These are phyloP conservation scores for Zosterops japonicus DNA, from an alignment of 2,113 vertebrate genomes.

Conservation along the genomic window DNA sequence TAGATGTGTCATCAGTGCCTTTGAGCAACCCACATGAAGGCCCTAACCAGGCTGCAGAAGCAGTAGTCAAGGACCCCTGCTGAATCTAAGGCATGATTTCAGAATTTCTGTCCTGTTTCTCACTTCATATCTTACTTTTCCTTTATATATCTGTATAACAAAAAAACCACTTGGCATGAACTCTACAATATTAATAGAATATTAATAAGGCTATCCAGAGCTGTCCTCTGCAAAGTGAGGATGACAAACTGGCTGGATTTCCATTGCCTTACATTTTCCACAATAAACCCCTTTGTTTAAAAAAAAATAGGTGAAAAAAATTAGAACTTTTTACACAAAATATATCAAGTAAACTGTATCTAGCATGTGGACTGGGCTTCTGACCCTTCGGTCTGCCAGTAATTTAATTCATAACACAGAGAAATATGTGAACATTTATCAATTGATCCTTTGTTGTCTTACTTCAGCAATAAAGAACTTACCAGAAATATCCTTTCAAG, in stretches of 20 bases:
- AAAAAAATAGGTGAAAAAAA: background rate
- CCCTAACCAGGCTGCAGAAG: background rate
- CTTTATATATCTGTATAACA: background rate
- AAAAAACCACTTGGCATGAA: background rate
- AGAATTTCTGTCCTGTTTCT: background rate
- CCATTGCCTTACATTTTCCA: background rate
- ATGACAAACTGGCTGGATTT: background rate
- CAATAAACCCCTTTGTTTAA: background rate
- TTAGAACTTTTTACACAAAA: background rate
- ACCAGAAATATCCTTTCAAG: conserved; percentile 99
- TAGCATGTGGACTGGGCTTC: background rate
- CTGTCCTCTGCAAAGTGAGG: background rate
- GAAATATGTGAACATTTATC: background rate
- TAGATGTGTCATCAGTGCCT: background rate
- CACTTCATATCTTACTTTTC: background rate
- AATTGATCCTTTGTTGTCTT: background rate
- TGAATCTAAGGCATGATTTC: background rate
- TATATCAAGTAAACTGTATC: background rate
- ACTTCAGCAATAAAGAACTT: conserved; percentile 62
- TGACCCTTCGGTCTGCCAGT: background rate
- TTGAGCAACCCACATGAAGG: background rate
- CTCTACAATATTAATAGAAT: background rate
- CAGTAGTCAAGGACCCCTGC: background rate
- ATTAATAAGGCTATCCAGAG: background rate
- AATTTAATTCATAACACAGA: background rate